Evolutionary conservation across 2,888 invertebrate species (phyloP), one percentile per base, ranked within the genome.

Genomic region (Cinara cedri): DNA sequence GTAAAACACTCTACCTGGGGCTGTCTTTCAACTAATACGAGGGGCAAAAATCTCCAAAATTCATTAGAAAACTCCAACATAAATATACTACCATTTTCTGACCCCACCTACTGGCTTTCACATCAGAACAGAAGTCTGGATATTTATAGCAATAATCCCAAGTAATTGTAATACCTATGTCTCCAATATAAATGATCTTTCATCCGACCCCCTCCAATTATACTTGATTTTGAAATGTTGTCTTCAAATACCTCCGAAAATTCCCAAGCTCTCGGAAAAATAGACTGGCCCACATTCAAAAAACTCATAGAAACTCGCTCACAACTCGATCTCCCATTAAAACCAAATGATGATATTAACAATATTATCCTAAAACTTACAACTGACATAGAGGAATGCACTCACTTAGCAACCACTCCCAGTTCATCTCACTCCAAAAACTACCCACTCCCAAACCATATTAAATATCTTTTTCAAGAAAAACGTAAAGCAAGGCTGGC

Each of bases 1-100:
- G n/a, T n/a, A n/a, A n/a, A n/a, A n/a, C n/a, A n/a, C n/a, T n/a
- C n/a, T n/a, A n/a, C n/a, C n/a, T n/a, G n/a, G n/a, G n/a, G n/a
- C n/a, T n/a, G n/a, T n/a, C n/a, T 60, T 9, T 60, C 60, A 60
- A 60, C 60, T 16, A 60, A 26, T 9, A 14, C 26, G 34, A 60
- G 60, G n/a, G n/a, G n/a, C n/a, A n/a, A n/a, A 60, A 57, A 2
- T 19, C 42, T 72, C 19, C 11, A n/a, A 16, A 55, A 72, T 16
- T 55, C 63, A 63, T 44, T 6, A 44, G 11, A 19, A 11, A 63
- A 63, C 63, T 63, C 63, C 63, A 44, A 63, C 19, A 63, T 44
- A 63, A 63, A 63, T 44, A 42, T 63, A 63, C 63, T 63, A n/a
- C 44, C 63, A 44, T 19, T 44, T 19, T 11, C 63, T 63, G 0